A percentile compares a stretch with the other conserved stretches of the same genome.
Conservation (phyloP, 2,113 vertebrate species). For the Tragelaphus scriptus region DNA sequence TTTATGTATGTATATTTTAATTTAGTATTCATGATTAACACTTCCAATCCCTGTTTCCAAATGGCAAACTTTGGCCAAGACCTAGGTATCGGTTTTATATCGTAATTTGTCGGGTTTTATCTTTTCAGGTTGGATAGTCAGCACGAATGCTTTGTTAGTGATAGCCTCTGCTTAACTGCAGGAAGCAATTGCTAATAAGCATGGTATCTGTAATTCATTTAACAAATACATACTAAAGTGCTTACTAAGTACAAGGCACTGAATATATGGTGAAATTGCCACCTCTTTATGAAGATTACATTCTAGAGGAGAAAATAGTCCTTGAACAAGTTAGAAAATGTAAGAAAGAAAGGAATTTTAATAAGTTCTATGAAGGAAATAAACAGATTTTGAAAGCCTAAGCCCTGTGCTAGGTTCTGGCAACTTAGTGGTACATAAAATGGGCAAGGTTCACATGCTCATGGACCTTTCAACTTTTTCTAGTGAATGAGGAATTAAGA, state of each 20-base stretch:
- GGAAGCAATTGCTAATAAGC: not conserved
- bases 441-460: not conserved
- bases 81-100: not conserved
- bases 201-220: not conserved
- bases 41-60: not conserved
- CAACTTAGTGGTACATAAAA: not conserved
- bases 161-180: not conserved
- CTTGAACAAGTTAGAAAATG: not conserved
- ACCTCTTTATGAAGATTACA: not conserved
- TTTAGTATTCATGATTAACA: not conserved
- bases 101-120: slow-evolving; percentile 7
- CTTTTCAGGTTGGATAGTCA: not conserved
- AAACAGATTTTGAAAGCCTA: not conserved
- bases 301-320: not conserved
- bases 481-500: not conserved
- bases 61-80: not conserved
- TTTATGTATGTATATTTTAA: not conserved
- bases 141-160: slow-evolving; percentile 4
- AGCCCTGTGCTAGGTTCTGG: not conserved
- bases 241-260: not conserved
- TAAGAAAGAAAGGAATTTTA: not conserved
- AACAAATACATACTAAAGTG: not conserved
- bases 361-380: not conserved
- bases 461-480: not conserved
- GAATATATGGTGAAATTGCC: not conserved